These are phyloP conservation scores for Leucozona laternaria DNA, from an alignment of 2,888 invertebrate genomes.

Conservation along the genomic window DNA sequence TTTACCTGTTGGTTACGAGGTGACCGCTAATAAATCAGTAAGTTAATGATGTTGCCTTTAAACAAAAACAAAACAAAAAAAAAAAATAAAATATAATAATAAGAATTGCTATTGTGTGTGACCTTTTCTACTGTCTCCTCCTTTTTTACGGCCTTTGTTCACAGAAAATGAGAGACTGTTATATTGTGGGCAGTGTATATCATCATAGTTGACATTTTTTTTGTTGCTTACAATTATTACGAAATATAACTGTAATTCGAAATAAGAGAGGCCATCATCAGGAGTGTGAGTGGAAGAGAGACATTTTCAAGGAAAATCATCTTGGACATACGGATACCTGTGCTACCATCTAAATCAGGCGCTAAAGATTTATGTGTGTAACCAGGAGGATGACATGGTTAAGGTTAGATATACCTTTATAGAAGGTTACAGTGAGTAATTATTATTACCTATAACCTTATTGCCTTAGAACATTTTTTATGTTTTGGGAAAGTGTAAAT, in stretches of 20 bases:
- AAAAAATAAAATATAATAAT: constrained; percentile 48
- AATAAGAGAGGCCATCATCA: constrained; percentile 39
- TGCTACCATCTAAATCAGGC: neutral
- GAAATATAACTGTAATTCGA: constrained; percentile 74
- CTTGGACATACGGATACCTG: neutral
- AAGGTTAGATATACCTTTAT: no score
- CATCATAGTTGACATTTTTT: constrained; percentile 70
- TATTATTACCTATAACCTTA: constrained; percentile 57
- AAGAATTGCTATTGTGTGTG: constrained; percentile 77
- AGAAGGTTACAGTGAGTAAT: constrained; percentile 52
- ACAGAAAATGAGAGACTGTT: constrained; percentile 54
- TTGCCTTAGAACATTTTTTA: constrained; percentile 17
- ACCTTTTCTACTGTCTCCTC: constrained; percentile 72
- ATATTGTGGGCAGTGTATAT: constrained; percentile 70
- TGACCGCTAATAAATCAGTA: constrained; percentile 84
- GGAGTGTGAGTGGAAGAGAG: neutral
- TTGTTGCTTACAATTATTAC: constrained; percentile 71
- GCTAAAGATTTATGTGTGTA: constrained; percentile 65
- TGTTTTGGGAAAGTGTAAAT: constrained; percentile 31
- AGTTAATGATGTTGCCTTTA: constrained; percentile 84
- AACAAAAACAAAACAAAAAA: constrained; percentile 49
- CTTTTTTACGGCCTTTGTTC: constrained; percentile 22
- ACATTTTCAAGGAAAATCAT: constrained; percentile 43
- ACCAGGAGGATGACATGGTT: constrained; percentile 38
- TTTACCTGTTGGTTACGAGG: constrained; percentile 76